Conservation (phyloP, 2,797 vertebrate genomes). For the Leptatherina wallacei region DNA sequence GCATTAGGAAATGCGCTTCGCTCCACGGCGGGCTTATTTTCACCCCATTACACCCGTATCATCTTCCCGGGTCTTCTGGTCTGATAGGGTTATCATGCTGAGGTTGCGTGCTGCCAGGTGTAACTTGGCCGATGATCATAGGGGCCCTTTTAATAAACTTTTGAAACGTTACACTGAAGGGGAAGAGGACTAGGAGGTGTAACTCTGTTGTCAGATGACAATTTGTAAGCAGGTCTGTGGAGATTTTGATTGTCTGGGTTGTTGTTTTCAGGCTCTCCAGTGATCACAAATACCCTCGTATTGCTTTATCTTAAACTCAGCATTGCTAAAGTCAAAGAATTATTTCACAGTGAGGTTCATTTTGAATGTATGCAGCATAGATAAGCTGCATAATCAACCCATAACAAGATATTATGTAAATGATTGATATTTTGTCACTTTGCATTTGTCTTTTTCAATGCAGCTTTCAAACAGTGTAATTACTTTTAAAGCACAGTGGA, state of each 20-base stretch:
- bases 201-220: conserved; percentile 40
- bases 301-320: conserved; percentile 2
- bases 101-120: conserved; percentile 53
- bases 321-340: conserved; percentile 1
- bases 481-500: not conserved
- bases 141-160: conserved; percentile 49
- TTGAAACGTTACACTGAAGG: conserved; percentile 48
- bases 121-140: conserved; percentile 58
- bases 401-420: conserved; percentile 11
- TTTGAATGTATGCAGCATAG: not conserved
- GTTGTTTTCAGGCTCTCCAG: conserved; percentile 32
- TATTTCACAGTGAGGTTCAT: not conserved
- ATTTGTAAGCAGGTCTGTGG: conserved; percentile 23
- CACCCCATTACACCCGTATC: conserved; percentile 71
- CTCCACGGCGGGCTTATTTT: conserved; percentile 59
- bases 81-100: conserved; percentile 62
- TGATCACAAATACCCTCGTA: not conserved
- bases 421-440: conserved; percentile 5
- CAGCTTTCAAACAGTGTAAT: not conserved
- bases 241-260: conserved; percentile 18
- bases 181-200: conserved; percentile 47
- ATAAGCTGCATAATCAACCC: conserved; percentile 2
- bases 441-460: not conserved
- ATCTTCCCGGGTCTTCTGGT: conserved; percentile 66
- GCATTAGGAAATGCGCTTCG: conserved; percentile 67